Evolutionary conservation across 2,888 invertebrate genomes (phyloP).

Genomic region (Pandemis corylana): DNA sequence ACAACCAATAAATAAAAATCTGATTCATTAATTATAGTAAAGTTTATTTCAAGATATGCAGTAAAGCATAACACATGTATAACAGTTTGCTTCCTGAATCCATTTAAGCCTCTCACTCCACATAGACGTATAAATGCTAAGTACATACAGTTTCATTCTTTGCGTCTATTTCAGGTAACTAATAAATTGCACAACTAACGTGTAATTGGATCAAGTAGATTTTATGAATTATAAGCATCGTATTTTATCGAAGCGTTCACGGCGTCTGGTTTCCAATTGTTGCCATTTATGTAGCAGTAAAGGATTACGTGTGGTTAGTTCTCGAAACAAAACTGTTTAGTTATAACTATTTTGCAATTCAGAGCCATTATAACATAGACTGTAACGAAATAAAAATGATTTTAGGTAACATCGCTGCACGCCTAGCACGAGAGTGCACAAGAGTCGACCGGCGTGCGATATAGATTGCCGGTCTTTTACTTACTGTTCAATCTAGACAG

Average conservation of each 20-base stretch:
- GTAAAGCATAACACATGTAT: not conserved
- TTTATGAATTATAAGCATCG: slow-evolving; percentile 14
- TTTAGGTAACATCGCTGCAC: slow-evolving; percentile 10
- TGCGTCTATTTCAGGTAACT: slow-evolving; percentile 9
- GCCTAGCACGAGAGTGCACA: no score
- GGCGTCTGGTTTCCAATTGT: slow-evolving; percentile 24
- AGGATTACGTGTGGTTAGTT: slow-evolving; percentile 41
- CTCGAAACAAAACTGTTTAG: slow-evolving; percentile 31
- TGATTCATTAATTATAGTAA: not conserved
- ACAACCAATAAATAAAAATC: slow-evolving; percentile 1
- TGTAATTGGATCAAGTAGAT: slow-evolving; percentile 19
- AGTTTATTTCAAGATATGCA: not conserved
- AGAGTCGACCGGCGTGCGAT: no score
- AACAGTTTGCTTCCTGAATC: not conserved
- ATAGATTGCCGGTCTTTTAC: no score
- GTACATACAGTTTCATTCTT: not conserved
- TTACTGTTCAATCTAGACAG: no score
- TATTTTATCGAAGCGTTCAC: slow-evolving; percentile 23
- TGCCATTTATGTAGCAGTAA: not conserved
- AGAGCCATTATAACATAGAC: slow-evolving; percentile 41
- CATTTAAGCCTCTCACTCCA: not conserved
- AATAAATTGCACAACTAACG: slow-evolving; percentile 21
- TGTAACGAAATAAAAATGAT: slow-evolving; percentile 24
- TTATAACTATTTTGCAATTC: slow-evolving; percentile 38
- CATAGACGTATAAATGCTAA: not conserved